Evolutionary conservation across 2,113 vertebrate genomes (phyloP).

Genomic region (Larimichthys crocea): DNA sequence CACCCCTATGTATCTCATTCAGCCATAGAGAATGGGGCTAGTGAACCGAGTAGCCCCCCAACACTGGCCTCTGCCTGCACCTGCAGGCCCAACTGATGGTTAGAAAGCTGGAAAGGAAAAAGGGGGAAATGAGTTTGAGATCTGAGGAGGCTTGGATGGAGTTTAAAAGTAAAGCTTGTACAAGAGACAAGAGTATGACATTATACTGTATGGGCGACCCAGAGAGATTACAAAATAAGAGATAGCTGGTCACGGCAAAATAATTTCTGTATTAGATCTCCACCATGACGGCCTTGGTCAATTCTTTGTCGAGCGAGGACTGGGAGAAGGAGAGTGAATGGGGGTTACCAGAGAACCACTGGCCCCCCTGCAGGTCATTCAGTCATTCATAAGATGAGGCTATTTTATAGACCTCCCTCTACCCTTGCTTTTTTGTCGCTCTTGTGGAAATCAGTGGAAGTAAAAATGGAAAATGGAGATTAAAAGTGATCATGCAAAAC

Average conservation of each 20-base stretch:
- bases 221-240: background rate
- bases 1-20: constrained; percentile 80
- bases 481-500: constrained; percentile 33
- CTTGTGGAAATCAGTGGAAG: constrained; percentile 56
- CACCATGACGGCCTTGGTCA: background rate
- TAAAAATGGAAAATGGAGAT: constrained; percentile 63
- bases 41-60: constrained; percentile 78
- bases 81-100: constrained; percentile 71
- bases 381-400: constrained; percentile 77
- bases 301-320: constrained; percentile 33
- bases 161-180: constrained; percentile 18
- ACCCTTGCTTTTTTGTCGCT: constrained; percentile 48
- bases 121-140: constrained; percentile 33
- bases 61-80: constrained; percentile 77
- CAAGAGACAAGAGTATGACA: background rate
- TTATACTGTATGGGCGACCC: background rate
- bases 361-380: constrained; percentile 77
- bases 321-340: constrained; percentile 37
- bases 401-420: constrained; percentile 71
- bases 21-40: constrained; percentile 78
- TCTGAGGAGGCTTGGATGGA: constrained; percentile 25
- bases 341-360: constrained; percentile 53
- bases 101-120: constrained; percentile 32
- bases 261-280: constrained; percentile 20
- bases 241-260: background rate